Evolutionary conservation across 2,888 invertebrate species (phyloP).

Genomic region (Tetragnatha montana): DNA sequence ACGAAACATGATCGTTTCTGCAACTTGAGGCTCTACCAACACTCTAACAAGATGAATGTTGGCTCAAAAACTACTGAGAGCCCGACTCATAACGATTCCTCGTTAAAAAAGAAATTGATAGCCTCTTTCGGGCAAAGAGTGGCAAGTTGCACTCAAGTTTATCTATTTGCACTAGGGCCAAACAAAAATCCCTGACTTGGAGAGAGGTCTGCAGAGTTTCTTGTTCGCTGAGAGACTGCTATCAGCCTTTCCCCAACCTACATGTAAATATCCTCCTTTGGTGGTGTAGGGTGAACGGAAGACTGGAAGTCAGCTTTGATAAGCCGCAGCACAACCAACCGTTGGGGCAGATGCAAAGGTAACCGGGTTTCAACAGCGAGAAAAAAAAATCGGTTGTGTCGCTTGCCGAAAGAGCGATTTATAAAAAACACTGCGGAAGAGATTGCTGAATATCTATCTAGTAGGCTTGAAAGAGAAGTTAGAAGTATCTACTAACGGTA

Average conservation of each 20-base stretch:
- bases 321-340: not conserved
- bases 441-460: not conserved
- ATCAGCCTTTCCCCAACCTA: slow-evolving; percentile 17
- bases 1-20: too few species aligned
- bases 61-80: not conserved
- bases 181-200: slow-evolving; percentile 9
- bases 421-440: not conserved
- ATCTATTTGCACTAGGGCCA: slow-evolving; percentile 17
- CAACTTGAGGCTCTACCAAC: too few species aligned
- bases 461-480: not conserved
- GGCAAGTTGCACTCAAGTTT: slow-evolving; percentile 17
- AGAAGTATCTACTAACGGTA: too few species aligned
- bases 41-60: too few species aligned
- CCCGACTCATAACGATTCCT: not conserved
- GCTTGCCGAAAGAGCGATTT: not conserved
- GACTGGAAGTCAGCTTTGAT: slow-evolving; percentile 28
- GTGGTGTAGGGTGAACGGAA: slow-evolving; percentile 24
- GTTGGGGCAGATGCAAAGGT: not conserved
- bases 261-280: slow-evolving; percentile 43
- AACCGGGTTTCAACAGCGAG: not conserved
- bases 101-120: slow-evolving; percentile 23
- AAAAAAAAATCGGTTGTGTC: not conserved
- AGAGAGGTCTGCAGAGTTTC: slow-evolving; percentile 4
- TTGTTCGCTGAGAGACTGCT: slow-evolving; percentile 28
- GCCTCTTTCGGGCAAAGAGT: not conserved